Evolutionary conservation across 2,888 invertebrate species (phyloP), one percentile per base, ranked within the genome.

Genomic region (Heteropelma amictum): DNA sequence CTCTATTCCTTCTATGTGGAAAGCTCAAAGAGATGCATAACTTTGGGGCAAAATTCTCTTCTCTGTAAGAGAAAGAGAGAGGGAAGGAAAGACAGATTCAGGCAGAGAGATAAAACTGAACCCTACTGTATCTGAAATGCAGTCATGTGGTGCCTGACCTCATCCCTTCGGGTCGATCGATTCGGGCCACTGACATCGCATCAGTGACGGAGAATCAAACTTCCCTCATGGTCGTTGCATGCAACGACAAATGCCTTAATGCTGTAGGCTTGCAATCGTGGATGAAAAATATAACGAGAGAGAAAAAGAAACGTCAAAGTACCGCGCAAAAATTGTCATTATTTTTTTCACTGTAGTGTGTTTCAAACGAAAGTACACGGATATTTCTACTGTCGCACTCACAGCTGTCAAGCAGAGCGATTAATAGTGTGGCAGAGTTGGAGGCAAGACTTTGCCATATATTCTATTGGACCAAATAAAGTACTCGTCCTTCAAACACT

Each of bases 101-200:
- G 45, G 12, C 0, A 19, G 51, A 10, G 7, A 21, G 38, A 19
- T 17, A 47, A 17, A 47, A 53, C 47, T 21, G 23, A 47, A 19
- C 33, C 17, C n/a, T 6, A 26, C 47, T 38, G 45, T 49, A 23
- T 26, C 42, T 45, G 61, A 54, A 61, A 67, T 69, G 51, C 69
- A 58, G 47, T 54, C 61, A 56, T 33, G 64, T 53, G 64, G 53
- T 64, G 69, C 69, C 73, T 73, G 68, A 64, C 73, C 69, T 69
- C 69, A 64, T 69, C 68, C 56, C 54, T 38, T 30, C 30, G 45
- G 17, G 14, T 40, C 69, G 63, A 73, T 63, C 73, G 56, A 30
- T 58, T 23, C 56, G 4, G 21, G 30, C 53, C 58, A 40, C 67
- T 69, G 69, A 69, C 69, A 73, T 73, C 73, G 30, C 64, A 53